Conservation (phyloP, 2,113 vertebrate species). For the Hippopotamus amphibius region DNA sequence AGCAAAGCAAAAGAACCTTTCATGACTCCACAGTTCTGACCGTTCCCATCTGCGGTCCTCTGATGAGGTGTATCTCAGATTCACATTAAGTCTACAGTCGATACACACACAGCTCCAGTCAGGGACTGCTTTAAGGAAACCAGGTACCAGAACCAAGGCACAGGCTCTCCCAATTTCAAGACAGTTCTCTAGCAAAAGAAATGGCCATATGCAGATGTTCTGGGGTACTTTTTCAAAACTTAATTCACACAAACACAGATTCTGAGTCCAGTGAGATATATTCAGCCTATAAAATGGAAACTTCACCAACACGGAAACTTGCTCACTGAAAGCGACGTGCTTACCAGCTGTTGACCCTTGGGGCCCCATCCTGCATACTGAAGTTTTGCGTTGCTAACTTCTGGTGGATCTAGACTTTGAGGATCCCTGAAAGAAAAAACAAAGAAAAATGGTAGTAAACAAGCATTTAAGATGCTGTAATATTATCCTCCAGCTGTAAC, state of each 20-base stretch:
- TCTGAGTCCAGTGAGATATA: background rate
- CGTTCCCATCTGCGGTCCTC: rapidly evolving
- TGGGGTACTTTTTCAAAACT: background rate
- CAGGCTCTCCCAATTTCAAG: rapidly evolving
- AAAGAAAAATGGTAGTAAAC: constrained; percentile 71
- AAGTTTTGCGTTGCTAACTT: constrained; percentile 95
- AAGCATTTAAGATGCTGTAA: background rate
- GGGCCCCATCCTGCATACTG: constrained; percentile 99
- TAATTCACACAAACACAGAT: background rate
- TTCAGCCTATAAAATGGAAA: background rate
- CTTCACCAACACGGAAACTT: rapidly evolving
- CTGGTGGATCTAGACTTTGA: constrained; percentile 95
- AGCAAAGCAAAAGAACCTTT: rapidly evolving
- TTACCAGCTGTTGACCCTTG: constrained; percentile 97
- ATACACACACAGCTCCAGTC: rapidly evolving
- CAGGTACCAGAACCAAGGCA: background rate
- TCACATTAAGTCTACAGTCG: rapidly evolving
- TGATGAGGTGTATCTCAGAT: background rate
- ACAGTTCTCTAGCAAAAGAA: background rate
- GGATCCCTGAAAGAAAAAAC: constrained; percentile 90
- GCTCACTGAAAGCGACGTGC: constrained; percentile 4
- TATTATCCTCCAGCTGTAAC: background rate
- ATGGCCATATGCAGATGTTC: rapidly evolving
- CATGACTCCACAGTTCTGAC: rapidly evolving
- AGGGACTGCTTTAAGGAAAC: rapidly evolving